Evolutionary conservation across 1,140 invertebrate species (phyloP).

Genomic region (Daktulosphaira vitifoliae): DNA sequence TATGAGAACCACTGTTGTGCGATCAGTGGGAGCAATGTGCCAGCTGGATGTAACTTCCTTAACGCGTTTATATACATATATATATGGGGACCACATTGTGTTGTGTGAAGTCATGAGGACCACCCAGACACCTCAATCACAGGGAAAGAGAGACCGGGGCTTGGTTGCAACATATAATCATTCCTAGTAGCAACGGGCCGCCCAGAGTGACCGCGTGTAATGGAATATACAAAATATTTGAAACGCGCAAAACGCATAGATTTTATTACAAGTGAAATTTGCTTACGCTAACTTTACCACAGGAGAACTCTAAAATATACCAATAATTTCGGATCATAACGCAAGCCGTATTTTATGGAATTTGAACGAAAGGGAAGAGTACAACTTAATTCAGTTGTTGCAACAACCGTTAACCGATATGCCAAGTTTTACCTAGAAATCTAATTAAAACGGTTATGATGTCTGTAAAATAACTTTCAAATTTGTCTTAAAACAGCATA

Average conservation of each 20-base stretch:
- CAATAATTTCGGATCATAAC: too few relatives aligned
- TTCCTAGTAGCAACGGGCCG: conserved; percentile 15
- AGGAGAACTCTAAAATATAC: too few relatives aligned
- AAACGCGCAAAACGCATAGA: neutral
- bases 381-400: too few relatives aligned
- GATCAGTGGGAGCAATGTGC: conserved; percentile 30
- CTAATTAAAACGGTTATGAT: too few relatives aligned
- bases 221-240: conserved; percentile 6
- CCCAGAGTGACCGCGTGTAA: neutral
- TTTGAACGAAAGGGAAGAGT: too few relatives aligned
- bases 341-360: too few relatives aligned
- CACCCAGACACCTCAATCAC: conserved; percentile 25
- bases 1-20: conserved; percentile 28
- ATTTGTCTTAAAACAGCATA: too few relatives aligned
- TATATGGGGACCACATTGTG: conserved; percentile 28
- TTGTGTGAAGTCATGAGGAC: conserved; percentile 32
- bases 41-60: conserved; percentile 31
- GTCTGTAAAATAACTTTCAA: too few relatives aligned
- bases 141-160: neutral
- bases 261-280: conserved; percentile 6
- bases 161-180: conserved; percentile 30
- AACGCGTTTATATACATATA: neutral
- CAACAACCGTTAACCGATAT: too few relatives aligned
- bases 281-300: neutral
- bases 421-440: too few relatives aligned